A percentile compares a stretch with the other conserved stretches of the same genome.
phyloP scores from a whole-genome alignment of 2,113 vertebrate species.

The Cnemophilus loriae region DNA sequence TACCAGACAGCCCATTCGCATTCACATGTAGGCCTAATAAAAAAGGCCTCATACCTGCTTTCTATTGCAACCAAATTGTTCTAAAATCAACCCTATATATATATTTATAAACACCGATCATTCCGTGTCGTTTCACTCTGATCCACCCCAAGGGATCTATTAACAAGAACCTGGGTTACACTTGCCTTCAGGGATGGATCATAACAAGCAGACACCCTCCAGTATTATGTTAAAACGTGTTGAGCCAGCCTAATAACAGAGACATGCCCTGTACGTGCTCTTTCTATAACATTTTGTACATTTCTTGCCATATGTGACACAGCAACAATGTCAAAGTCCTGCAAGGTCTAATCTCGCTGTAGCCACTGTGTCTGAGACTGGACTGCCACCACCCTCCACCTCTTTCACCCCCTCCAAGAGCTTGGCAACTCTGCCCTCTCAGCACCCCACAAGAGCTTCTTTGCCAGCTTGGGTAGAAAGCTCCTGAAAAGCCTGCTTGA shows the following conservation, averaged over 20 bases:
- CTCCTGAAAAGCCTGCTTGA: rapidly evolving
- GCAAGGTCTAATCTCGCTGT: background rate
- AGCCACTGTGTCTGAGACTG: background rate
- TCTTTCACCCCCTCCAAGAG: rapidly evolving
- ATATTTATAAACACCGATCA: background rate
- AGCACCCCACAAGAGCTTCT: rapidly evolving
- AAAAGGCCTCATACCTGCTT: background rate
- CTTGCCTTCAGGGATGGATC: background rate
- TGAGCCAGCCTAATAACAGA: background rate
- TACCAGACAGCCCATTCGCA: background rate
- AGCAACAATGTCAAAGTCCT: background rate
- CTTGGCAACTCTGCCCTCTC: too few relatives aligned
- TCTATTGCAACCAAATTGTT: background rate
- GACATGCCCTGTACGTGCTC: background rate
- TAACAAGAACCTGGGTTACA: background rate
- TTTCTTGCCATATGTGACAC: rapidly evolving
- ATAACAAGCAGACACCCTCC: background rate
- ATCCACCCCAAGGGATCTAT: too few relatives aligned
- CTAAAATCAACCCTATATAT: background rate
- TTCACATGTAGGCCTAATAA: background rate
- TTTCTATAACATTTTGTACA: background rate
- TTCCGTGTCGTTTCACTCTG: rapidly evolving
- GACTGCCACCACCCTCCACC: background rate
- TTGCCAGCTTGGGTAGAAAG: background rate
- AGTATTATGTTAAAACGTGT: background rate